Evolutionary conservation across 2,113 vertebrate species (phyloP), one percentile per base, ranked within the genome.

Genomic region (Furnarius figulus): DNA sequence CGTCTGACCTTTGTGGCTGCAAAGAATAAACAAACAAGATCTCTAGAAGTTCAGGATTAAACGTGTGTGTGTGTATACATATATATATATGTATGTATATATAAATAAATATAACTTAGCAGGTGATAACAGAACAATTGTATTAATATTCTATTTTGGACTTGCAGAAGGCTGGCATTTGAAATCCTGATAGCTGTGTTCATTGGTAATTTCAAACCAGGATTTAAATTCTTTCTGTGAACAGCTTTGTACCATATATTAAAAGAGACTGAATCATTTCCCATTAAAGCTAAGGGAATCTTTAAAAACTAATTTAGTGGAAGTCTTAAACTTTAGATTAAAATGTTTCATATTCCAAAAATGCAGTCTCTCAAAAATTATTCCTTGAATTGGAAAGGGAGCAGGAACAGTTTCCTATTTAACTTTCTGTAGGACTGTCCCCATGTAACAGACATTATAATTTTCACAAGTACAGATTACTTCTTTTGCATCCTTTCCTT

Each of bases 1-100:
- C 50, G 52, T 82, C 52, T 79, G 93, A 88, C 80, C 76, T 95
- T 80, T 93, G 68, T 73, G 77, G 14, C 21, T 95, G 63, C 81
- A 44, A 70, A 66, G 65, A 84, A 70, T 73, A 87, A 94, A 75
- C 33, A 90, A 88, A 71, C 16, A 81, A 73, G 50, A 49, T 37
- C 46, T 74, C 73, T 8, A 10, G 42, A 82, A 87, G 33, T 65
- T 67, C 71, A 75, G 23, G 33, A 61, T 46, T 8, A 9, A 18
- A 12, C n/a, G n/a, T n/a, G n/a, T n/a, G n/a, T n/a, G n/a, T n/a
- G n/a, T n/a, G n/a, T 19, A 22, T 35, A 21, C 40, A 25, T 49
- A 28, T 50, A 44, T 42, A 33, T 35, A 19, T 46, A 25, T 52
- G 24, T 19, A 22, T 35, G 18, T 46, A 25, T 52, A 27, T 27